Conservation (phyloP, 2,797 vertebrate species). For the Eospalax fontanierii region DNA sequence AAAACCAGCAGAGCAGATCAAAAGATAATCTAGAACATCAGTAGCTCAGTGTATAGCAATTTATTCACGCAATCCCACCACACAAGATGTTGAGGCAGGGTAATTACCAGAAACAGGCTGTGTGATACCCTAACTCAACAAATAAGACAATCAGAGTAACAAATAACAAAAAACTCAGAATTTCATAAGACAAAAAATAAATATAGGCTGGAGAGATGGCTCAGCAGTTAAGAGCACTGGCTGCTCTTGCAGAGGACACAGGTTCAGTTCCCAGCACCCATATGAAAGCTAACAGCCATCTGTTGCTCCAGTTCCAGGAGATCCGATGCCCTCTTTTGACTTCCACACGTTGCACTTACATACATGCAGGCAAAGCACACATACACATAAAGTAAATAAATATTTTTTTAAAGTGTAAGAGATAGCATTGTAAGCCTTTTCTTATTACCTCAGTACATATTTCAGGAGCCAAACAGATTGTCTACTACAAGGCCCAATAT, state of each 20-base stretch:
- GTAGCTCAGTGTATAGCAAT: background rate
- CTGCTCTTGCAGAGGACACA: too few species aligned
- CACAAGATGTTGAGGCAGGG: background rate
- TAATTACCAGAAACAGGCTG: background rate
- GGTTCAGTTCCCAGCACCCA: too few species aligned
- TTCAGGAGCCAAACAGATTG: background rate
- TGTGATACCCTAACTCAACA: background rate
- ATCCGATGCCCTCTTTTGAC: too few species aligned
- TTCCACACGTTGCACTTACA: too few species aligned
- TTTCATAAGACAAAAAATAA: background rate
- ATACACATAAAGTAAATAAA: too few species aligned
- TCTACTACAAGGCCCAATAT: background rate
- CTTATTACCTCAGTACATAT: background rate
- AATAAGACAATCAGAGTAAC: background rate
- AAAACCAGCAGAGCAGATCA: background rate
- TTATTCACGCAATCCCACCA: background rate
- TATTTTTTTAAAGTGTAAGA: background rate
- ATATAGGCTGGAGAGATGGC: background rate
- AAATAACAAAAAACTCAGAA: background rate
- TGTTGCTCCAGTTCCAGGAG: too few species aligned
- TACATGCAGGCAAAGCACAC: too few species aligned
- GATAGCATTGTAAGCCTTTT: background rate
- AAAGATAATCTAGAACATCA: conserved; percentile 24
- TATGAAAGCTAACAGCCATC: too few species aligned
- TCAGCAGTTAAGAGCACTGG: too few species aligned